These are phyloP conservation scores for Porites lutea DNA, from an alignment of 64 coral and sea anemone species.

Conservation along the genomic window DNA sequence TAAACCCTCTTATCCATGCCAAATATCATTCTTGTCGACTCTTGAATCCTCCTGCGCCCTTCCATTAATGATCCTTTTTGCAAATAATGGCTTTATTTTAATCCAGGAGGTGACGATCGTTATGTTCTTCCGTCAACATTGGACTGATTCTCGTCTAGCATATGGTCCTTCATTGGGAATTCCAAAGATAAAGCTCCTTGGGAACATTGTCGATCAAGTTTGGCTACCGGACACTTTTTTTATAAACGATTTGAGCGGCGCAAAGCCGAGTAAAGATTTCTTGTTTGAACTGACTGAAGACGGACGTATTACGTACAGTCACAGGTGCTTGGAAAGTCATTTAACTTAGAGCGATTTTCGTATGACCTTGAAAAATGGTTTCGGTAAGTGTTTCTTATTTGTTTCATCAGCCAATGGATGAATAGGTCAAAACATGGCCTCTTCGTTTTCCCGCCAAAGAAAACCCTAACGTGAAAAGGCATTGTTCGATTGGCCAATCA, in stretches of 20 bases:
- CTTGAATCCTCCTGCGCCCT: no score
- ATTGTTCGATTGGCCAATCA: no score
- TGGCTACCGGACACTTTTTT: constrained; percentile 73
- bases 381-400: no score
- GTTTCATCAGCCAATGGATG: no score
- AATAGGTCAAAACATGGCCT: no score
- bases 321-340: constrained; percentile 1
- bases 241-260: constrained; percentile 51
- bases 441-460: no score
- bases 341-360: no score
- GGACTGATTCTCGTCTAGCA: constrained; percentile 62
- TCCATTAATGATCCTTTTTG: not conserved
- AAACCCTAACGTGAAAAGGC: no score
- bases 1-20: no score
- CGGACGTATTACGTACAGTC: constrained; percentile 25
- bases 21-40: no score
- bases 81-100: not conserved
- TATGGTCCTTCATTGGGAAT: constrained; percentile 11
- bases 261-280: constrained; percentile 4
- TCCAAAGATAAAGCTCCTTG: not conserved
- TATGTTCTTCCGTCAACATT: constrained; percentile 64
- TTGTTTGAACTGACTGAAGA: constrained; percentile 35
- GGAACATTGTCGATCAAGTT: constrained; percentile 47
- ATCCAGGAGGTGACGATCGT: constrained; percentile 55
- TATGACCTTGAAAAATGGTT: no score